Evolutionary conservation across 2,888 invertebrate genomes (phyloP), one percentile per base, ranked within the genome.

Genomic region (Apotomis capreana): DNA sequence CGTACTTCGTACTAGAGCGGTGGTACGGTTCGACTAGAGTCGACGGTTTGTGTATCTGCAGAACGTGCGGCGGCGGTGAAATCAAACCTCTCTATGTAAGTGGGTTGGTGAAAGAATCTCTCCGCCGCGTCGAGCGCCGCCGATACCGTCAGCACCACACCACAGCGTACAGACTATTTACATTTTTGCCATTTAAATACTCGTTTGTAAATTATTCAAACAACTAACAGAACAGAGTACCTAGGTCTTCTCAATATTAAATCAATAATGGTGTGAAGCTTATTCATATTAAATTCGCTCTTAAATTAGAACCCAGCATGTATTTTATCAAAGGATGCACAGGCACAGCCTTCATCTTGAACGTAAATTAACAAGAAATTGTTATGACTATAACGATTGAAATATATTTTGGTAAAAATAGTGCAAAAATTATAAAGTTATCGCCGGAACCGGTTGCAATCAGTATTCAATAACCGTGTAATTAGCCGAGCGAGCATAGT

Each of bases 31-130:
- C 26, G 26, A 26, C 26, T 26, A 26, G 26, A 68, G 59, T 64
- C 65, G 26, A 57, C 52, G 62, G 68, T 68, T 54, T 65, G 13
- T 62, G 68, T 73, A 63, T 51, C 64, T 68, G 55, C 67, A 13
- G 63, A 46, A 59, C 57, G 67, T 63, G 49, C 61, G 59, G 69
- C 57, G 78, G 73, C 80, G 84, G 92, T 87, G 92, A 92, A 92
- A 92, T 91, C 92, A 86, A 82, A 78, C 84, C 84, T 79, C 83
- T 82, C 84, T 81, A 81, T 81, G 88, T 89, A 93, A 93, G 92
- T 93, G 87, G 93, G 93, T 92, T 91, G 90, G 90, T 85, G 93
- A 93, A 93, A 93, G 93, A 93, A 90, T 91, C 89, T 91, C 88
- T 85, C 86, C 83, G 76, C 73, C 70, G 65, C 61, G 70, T 74